A percentile compares a stretch with the other conserved stretches of the same genome.
These are phyloP conservation scores for Amphiprion ocellaris DNA, from an alignment of 2,113 vertebrate genomes.

Conservation along the genomic window DNA sequence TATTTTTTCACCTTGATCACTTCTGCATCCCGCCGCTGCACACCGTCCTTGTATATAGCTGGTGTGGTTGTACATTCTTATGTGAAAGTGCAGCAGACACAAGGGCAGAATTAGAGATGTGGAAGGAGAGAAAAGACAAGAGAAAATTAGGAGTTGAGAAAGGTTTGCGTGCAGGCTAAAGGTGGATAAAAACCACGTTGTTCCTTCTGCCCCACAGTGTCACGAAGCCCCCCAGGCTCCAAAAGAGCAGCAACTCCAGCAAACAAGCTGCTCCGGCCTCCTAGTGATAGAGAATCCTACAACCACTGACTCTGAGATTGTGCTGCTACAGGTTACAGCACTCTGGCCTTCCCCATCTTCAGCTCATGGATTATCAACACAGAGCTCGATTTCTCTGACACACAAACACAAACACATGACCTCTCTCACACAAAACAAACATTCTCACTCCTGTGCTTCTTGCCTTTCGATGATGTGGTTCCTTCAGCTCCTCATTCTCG, in stretches of 20 bases:
- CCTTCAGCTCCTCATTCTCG: slow-evolving; percentile 2
- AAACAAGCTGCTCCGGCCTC: slow-evolving; percentile 19
- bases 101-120: slow-evolving; percentile 9
- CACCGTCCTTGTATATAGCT: background rate
- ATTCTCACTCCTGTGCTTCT: background rate
- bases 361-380: slow-evolving; percentile 21
- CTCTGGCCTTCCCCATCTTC: slow-evolving; percentile 45
- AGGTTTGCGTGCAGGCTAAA: slow-evolving; percentile 19
- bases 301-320: slow-evolving; percentile 47
- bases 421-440: background rate
- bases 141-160: slow-evolving; percentile 29
- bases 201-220: slow-evolving; percentile 22
- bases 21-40: background rate
- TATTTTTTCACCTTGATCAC: slow-evolving; percentile 2
- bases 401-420: background rate
- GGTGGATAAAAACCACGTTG: slow-evolving; percentile 33
- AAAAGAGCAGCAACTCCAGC: slow-evolving; percentile 6
- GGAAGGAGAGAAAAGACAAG: background rate
- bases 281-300: slow-evolving; percentile 55
- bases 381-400: slow-evolving; percentile 15
- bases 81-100: slow-evolving; percentile 5
- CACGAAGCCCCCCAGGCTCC: background rate
- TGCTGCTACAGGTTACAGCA: slow-evolving; percentile 57
- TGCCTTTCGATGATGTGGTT: background rate
- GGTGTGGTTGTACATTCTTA: background rate